Evolutionary conservation across 2,888 invertebrate genomes (phyloP).

Genomic region (Noctua janthina): DNA sequence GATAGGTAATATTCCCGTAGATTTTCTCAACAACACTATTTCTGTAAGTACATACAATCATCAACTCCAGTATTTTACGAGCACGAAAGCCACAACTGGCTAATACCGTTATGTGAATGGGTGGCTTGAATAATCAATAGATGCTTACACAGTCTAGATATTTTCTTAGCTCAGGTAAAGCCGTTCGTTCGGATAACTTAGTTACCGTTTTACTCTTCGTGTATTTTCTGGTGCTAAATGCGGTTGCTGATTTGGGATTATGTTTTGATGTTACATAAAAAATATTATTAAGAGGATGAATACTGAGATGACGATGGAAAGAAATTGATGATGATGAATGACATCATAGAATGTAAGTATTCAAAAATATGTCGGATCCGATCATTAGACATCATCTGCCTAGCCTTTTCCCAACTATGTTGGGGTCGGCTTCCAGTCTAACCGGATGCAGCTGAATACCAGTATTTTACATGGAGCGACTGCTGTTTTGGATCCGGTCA

Average conservation of each 20-base stretch:
- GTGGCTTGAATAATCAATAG: slow-evolving; percentile 48
- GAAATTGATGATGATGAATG: no score
- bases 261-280: background rate
- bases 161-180: slow-evolving; percentile 30
- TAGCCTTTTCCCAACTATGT: no score
- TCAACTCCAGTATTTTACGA: slow-evolving; percentile 24
- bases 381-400: no score
- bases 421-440: no score
- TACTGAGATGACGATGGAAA: background rate
- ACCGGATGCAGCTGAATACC: no score
- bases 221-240: background rate
- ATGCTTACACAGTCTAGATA: slow-evolving; percentile 26
- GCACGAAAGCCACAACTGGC: slow-evolving; percentile 5
- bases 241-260: background rate
- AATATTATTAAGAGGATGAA: background rate
- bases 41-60: background rate
- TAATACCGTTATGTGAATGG: slow-evolving; percentile 44
- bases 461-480: no score
- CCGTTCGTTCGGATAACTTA: background rate
- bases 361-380: no score
- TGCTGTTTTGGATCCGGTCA: no score
- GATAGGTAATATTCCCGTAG: background rate
- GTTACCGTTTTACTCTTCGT: background rate
- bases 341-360: no score
- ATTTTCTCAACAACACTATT: slow-evolving; percentile 11